Base-by-base conservation (phyloP, 2,888 invertebrate species). In the Drosophila acutilabella region DNA sequence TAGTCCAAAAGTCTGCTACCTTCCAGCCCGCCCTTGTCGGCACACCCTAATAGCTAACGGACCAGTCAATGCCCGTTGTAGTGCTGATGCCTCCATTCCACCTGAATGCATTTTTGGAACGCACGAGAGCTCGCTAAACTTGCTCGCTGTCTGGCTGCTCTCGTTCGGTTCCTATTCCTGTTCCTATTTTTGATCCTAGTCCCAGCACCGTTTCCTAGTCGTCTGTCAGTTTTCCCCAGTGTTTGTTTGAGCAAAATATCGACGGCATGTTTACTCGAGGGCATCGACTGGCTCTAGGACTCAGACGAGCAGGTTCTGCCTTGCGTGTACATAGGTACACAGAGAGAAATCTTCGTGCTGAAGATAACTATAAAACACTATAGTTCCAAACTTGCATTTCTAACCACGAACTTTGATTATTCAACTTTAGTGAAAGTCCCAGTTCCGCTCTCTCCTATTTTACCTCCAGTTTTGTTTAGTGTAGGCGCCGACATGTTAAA, bases 81-180 rank as follows among this genome's bases (percentile, higher is more conserved):
- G 56, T 42, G 72, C 62, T 20, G 16, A 44, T 68, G 74, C 62
- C 59, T 62, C 47, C 60, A 65, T 74, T 85, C 70, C 85, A 80
- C 72, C 76, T 76, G 75, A 72, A 64, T 85, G 80, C 30, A 66
- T 79, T 82, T 84, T 68, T 74, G 80, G 80, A 80, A 80, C 80
- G 65, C 73, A 71, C 67, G 73, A 60, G 67, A 70, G 65, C 60
- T 54, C 64, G 64, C 64, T 61, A 48, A 78, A 81, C 66, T 78
- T 67, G 61, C 66, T 78, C 65, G 61, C 53, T 72, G 69, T 66
- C 70, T 58, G 64, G 26, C 6, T 44, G 11, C 16, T 48, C 33
- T 50, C 50, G 16, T n/a, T 53, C 36, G 18, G 14, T 51, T 26
- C 23, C 20, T n/a, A 45, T 10, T 36, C 30, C 38, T 14, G n/a